Conservation (phyloP, 1,140 invertebrate species). For the Prorops nasuta region DNA sequence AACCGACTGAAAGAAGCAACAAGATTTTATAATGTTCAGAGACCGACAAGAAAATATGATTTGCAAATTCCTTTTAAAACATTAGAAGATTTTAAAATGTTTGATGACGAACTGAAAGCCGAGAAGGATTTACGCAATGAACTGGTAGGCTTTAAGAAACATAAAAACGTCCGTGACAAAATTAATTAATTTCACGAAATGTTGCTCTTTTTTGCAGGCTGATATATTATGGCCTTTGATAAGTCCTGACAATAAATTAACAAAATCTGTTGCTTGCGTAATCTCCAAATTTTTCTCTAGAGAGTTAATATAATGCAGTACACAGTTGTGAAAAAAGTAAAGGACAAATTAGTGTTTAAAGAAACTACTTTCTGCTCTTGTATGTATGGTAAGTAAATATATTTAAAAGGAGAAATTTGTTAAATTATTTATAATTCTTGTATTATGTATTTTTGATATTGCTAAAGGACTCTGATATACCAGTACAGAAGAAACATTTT, state of each 20-base stretch:
- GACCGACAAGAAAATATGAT: neutral
- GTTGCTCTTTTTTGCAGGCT: neutral
- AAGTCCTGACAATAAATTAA: neutral
- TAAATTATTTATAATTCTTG: neutral
- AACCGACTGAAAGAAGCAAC: neutral
- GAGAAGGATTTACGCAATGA: neutral
- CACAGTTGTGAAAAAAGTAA: conserved; percentile 11
- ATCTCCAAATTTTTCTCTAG: conserved; percentile 5
- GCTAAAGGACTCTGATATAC: neutral
- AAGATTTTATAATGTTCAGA: neutral
- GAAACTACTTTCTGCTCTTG: conserved; percentile 10
- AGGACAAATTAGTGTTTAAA: conserved; percentile 10
- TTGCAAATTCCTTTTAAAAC: neutral
- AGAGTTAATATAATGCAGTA: conserved; percentile 2
- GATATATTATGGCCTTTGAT: neutral
- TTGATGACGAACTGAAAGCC: neutral
- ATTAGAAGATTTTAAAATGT: neutral
- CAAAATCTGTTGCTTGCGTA: conserved; percentile 4
- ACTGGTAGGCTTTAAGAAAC: neutral
- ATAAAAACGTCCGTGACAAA: neutral
- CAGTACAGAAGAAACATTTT: neutral
- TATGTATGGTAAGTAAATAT: conserved; percentile 5
- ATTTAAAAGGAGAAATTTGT: neutral
- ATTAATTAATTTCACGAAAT: neutral
- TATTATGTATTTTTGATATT: neutral